Evolutionary conservation across 2,797 vertebrate genomes (phyloP), one percentile per base, ranked within the genome.

Genomic region (Fistularia tabacaria): DNA sequence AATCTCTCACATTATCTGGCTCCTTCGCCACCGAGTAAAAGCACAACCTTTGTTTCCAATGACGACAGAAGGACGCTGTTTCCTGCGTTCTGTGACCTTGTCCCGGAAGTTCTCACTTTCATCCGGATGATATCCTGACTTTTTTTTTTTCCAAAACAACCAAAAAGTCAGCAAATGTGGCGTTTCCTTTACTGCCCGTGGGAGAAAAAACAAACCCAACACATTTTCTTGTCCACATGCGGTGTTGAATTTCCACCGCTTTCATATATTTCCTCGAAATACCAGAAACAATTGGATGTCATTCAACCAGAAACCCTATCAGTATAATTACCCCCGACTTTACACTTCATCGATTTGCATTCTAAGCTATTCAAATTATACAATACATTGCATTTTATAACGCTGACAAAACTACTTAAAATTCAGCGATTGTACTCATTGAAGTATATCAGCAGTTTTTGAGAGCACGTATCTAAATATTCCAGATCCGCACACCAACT

Each of bases 341-440:
- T 90, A 80, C 85, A 81, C 87, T 81, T 87, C 82, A 92, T 84
- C 94, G 93, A 95, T 94, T 95, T 93, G 92, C 91, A 86, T 92
- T 80, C 85, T 86, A 86, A 83, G 88, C 85, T 87, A 73, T 85
- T 93, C 91, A 93, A 94, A 94, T 94, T 93, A 92, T 82, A 92
- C 91, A 91, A 93, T 90, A 87, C 90, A 87, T 87, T 92, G 92
- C 92, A 92, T 93, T 93, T 92, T 92, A 93, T 25, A 95, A 92
- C 90, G 88, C 89, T 86, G 65, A 91, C 87, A 89, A 91, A 81
- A 90, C 90, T 83, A 88, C 89, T 92, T 93, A 85, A 89, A 91
- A 95, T 92, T 85, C 88, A 90, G 85, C 83, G 88, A 93, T 94
- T 93, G 93, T 89, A 90, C 79, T 90, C 87, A 88, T 68, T 80